phyloP scores from a whole-genome alignment of 2,113 vertebrate species.

The Corythornis vintsioides region DNA sequence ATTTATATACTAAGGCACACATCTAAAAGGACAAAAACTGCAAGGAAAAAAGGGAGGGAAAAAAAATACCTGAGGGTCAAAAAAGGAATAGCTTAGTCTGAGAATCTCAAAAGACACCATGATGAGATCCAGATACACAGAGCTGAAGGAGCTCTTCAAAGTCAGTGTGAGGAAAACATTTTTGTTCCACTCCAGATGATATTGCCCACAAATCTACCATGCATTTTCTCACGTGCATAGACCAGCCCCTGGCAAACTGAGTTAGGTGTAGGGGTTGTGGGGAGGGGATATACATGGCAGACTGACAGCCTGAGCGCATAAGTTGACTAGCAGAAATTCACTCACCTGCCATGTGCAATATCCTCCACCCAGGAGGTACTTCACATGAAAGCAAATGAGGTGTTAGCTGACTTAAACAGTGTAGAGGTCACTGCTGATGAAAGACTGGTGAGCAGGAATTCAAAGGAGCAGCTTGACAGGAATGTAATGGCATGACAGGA shows the following conservation, averaged over 20 bases:
- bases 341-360: conserved; percentile 18
- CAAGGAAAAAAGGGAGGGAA: neutral
- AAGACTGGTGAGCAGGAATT: conserved; percentile 35
- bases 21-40: neutral
- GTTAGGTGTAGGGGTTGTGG: neutral
- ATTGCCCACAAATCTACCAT: fast-evolving
- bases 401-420: conserved; percentile 44
- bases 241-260: neutral
- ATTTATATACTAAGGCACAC: neutral
- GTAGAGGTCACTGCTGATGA: conserved; percentile 59
- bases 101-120: neutral
- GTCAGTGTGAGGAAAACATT: neutral
- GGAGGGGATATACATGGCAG: neutral
- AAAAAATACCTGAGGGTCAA: neutral
- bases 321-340: neutral
- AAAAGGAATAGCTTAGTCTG: neutral
- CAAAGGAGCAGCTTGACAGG: conserved; percentile 52
- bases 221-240: neutral
- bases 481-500: conserved; percentile 18
- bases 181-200: neutral
- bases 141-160: neutral
- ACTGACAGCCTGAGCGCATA: neutral
- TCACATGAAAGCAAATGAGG: conserved; percentile 59
- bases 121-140: neutral
- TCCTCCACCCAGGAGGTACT: conserved; percentile 11